These are phyloP conservation scores for Coendou prehensilis DNA, from an alignment of 2,797 vertebrate species.

Conservation along the genomic window DNA sequence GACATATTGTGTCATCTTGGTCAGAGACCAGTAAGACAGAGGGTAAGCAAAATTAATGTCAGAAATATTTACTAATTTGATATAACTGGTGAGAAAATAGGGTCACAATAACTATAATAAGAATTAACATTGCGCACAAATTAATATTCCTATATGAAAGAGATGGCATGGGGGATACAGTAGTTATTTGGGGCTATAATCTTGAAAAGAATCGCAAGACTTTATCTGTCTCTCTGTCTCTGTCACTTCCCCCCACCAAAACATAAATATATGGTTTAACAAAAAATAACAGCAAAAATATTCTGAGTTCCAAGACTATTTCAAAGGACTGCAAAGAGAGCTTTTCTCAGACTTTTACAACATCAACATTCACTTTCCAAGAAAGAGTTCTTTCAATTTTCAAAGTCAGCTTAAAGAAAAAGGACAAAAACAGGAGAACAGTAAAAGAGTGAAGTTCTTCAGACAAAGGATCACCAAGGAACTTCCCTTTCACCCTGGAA, in stretches of 20 bases:
- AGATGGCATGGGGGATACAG: background rate
- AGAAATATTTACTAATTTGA: constrained; percentile 1
- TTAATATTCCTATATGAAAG: background rate
- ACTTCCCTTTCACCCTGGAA: background rate
- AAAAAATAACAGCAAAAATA: constrained; percentile 41
- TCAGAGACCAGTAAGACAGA: background rate
- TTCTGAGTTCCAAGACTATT: background rate
- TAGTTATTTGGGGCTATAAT: background rate
- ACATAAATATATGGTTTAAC: background rate
- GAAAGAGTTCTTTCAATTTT: background rate
- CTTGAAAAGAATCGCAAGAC: background rate
- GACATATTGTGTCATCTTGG: background rate
- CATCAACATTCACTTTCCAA: background rate
- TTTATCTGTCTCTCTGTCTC: constrained; percentile 5
- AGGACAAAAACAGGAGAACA: background rate
- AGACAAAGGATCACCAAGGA: background rate
- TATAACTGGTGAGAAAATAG: background rate
- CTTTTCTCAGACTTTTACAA: background rate
- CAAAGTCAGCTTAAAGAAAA: background rate
- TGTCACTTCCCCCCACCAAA: background rate
- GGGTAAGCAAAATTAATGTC: background rate
- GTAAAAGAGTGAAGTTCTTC: background rate
- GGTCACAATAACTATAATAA: background rate
- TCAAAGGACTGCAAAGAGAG: background rate
- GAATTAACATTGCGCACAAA: background rate